These are phyloP conservation scores for Rhaphigaster nebulosa DNA, from an alignment of 2,888 invertebrate species.

Conservation along the genomic window DNA sequence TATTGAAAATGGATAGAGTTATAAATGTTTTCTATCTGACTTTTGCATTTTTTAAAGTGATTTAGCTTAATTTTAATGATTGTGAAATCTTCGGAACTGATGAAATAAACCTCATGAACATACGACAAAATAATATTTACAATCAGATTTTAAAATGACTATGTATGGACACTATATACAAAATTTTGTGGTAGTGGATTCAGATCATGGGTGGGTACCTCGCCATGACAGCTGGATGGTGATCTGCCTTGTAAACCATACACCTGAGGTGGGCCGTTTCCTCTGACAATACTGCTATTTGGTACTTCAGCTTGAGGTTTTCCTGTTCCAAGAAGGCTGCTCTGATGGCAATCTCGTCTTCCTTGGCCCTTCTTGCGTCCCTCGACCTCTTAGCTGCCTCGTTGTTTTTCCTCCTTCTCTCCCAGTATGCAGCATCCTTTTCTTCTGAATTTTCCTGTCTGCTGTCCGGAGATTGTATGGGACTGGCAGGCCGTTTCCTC, in stretches of 20 bases:
- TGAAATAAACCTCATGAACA: too few species aligned
- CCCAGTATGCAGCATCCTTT: conserved; percentile 88
- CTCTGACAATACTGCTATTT: conserved; percentile 76
- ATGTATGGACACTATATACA: background rate
- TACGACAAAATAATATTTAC: conserved; percentile 10
- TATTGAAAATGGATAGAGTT: too few species aligned
- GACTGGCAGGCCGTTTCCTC: conserved; percentile 74
- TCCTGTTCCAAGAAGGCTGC: conserved; percentile 90
- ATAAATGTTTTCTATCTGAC: too few species aligned
- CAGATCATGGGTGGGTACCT: conserved; percentile 23
- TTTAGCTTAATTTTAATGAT: too few species aligned
- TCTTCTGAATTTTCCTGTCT: conserved; percentile 66
- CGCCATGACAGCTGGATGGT: conserved; percentile 14
- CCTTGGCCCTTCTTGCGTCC: conserved; percentile 89
- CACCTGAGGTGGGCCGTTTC: conserved; percentile 75
- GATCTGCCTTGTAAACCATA: conserved; percentile 69
- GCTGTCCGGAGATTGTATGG: conserved; percentile 66
- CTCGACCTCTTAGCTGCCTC: conserved; percentile 93
- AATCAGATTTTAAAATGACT: background rate
- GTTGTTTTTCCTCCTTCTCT: conserved; percentile 91
- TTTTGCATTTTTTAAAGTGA: too few species aligned
- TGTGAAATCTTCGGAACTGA: too few species aligned
- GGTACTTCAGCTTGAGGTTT: conserved; percentile 82
- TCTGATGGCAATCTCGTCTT: conserved; percentile 91
- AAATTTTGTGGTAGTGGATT: background rate